Evolutionary conservation across 2,797 vertebrate genomes (phyloP).

Genomic region (Halcyon smyrnensis): DNA sequence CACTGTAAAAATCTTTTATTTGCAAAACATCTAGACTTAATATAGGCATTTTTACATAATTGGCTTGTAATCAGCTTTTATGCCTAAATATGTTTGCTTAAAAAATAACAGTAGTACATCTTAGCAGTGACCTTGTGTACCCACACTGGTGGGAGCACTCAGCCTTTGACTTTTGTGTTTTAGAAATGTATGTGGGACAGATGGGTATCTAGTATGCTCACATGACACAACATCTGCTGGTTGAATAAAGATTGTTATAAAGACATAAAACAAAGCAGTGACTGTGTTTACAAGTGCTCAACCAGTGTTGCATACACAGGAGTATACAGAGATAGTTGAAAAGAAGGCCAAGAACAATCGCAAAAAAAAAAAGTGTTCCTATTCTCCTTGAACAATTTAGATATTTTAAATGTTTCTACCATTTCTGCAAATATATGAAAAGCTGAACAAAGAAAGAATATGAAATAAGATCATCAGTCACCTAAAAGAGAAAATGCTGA

Average conservation of each 20-base stretch:
- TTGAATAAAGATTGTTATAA: not conserved
- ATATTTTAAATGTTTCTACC: not conserved
- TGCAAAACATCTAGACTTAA: not conserved
- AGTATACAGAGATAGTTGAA: not conserved
- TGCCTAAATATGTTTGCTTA: not conserved
- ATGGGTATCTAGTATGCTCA: not conserved
- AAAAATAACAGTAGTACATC: not conserved
- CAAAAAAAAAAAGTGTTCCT: not conserved
- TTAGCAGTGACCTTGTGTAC: not conserved
- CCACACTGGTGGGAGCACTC: not conserved
- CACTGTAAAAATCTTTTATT: not conserved
- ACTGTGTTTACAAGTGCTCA: conserved; percentile 4
- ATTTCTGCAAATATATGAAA: not conserved
- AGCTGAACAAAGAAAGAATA: not conserved
- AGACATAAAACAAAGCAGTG: conserved; percentile 6
- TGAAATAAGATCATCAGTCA: not conserved
- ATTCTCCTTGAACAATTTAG: not conserved
- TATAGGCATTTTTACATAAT: not conserved
- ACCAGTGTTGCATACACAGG: not conserved
- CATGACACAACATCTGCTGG: not conserved
- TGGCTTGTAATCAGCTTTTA: not conserved
- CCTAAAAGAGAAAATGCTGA: not conserved
- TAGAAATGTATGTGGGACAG: not conserved
- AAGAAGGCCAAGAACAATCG: not conserved
- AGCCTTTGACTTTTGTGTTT: conserved; percentile 2